Percentiles rank a stretch among this genome's conserved stretches.
Evolutionary conservation across 2,888 invertebrate species (phyloP).

Genomic region (Frankliniella intonsa): DNA sequence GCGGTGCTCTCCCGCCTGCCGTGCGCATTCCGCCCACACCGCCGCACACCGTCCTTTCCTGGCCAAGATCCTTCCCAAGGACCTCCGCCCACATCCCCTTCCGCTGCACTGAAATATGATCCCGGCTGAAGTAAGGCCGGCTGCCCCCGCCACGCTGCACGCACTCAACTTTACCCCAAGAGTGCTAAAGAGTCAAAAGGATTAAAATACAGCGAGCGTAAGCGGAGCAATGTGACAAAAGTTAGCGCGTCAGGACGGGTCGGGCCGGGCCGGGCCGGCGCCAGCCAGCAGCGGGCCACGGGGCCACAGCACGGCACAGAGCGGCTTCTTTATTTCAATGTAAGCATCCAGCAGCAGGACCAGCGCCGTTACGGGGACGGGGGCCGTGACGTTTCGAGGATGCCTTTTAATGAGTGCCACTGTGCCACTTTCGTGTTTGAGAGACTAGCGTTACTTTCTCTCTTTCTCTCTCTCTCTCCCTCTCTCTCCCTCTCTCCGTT

Average conservation of each 20-base stretch:
- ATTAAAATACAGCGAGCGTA: conserved; percentile 4
- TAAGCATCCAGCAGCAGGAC: neutral
- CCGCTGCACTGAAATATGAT: neutral
- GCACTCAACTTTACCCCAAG: neutral
- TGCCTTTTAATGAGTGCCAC: neutral
- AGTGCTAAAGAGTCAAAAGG: conserved; percentile 14
- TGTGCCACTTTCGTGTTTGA: neutral
- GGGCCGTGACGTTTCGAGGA: too few relatives aligned
- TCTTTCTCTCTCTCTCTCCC: neutral
- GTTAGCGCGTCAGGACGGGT: neutral
- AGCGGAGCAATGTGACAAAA: conserved; percentile 24
- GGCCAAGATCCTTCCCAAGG: neutral
- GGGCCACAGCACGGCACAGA: neutral
- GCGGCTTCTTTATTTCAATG: conserved; percentile 15
- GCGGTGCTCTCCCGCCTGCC: too few relatives aligned
- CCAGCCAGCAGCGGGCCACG: too few relatives aligned
- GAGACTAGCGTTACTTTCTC: neutral
- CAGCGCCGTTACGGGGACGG: too few relatives aligned
- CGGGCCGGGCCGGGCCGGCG: neutral
- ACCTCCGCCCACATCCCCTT: neutral
- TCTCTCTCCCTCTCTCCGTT: neutral
- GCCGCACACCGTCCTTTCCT: neutral
- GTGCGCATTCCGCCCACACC: neutral
- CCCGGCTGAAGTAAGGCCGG: neutral
- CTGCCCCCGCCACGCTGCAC: neutral